Conservation (phyloP, 2,113 vertebrate species). For the Notothenia rossii region DNA sequence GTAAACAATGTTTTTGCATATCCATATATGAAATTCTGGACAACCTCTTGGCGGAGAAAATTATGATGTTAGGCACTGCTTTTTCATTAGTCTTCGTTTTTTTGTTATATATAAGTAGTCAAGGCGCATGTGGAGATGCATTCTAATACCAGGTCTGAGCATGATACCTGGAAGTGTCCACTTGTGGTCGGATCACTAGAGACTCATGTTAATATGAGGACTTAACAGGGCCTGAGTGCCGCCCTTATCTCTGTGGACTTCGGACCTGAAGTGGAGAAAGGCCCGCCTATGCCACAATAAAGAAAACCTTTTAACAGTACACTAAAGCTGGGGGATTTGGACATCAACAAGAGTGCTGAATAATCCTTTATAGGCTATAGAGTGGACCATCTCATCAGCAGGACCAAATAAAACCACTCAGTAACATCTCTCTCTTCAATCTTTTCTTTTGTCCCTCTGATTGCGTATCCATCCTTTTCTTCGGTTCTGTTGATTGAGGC, state of each 20-base stretch:
- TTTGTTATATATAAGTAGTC: too few relatives aligned
- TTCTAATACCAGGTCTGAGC: too few relatives aligned
- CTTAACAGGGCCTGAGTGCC: background rate
- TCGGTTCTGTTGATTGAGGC: slow-evolving; percentile 9
- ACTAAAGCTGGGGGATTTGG: slow-evolving; percentile 30
- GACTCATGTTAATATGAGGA: too few relatives aligned
- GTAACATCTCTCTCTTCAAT: slow-evolving; percentile 11
- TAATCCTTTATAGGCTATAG: slow-evolving; percentile 27
- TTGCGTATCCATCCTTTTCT: slow-evolving; percentile 1
- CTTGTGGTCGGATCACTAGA: too few relatives aligned
- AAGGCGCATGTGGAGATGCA: too few relatives aligned
- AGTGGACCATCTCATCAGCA: slow-evolving; percentile 50
- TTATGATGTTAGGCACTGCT: too few relatives aligned
- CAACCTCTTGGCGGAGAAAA: too few relatives aligned
- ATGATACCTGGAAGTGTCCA: too few relatives aligned
- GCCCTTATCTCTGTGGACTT: slow-evolving; percentile 46
- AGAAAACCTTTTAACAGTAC: slow-evolving; percentile 32
- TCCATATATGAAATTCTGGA: too few relatives aligned
- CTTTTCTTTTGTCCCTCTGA: slow-evolving; percentile 10
- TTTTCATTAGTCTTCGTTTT: too few relatives aligned
- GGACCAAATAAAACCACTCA: slow-evolving; percentile 45
- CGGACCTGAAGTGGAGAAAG: slow-evolving; percentile 23
- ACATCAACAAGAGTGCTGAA: slow-evolving; percentile 10
- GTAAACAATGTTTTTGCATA: too few relatives aligned
- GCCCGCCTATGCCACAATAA: slow-evolving; percentile 29